Base-by-base conservation (phyloP, 1,140 invertebrate genomes). In the Holcopasites calliopsidis region DNA sequence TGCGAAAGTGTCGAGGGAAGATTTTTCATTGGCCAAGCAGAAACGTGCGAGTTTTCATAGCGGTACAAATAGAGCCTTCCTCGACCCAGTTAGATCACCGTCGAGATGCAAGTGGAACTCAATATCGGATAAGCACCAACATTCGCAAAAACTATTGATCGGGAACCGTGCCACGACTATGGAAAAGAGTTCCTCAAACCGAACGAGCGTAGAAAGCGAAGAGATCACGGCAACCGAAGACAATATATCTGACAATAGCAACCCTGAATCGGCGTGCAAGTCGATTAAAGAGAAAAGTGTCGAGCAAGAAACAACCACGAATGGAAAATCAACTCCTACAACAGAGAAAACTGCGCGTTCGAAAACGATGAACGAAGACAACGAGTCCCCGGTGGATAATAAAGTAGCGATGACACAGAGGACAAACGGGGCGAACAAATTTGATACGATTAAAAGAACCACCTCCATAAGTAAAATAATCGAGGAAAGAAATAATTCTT, bases 41-140 rank as follows among this genome's bases (percentile, higher is more conserved):
- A 91, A 88, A 72, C 85, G 89, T 3, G 87, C 90, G 0, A 82
- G 78, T 35, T 91, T 89, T 75, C 88, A 86, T 3, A 90, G 86
- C 35, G 76, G 88, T 0, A 77, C 76, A 0, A 91, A 91, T 72
- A 78, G 84, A 28, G 90, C 89, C 0, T 91, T 91, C 49, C 69
- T 76, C 10, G 79, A 70, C 5, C 84, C 83, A 0, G 77, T 86
- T 23, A 78, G 65, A 47, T 76, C 28, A 52, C n/a, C 73, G n/a
- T 64, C 66, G 10, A 69, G 44, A 47, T 6, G 44, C 21, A 78
- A 13, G 55, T 68, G 66, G 26, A 52, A 42, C 35, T 49, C 61
- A 1, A 16, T 47, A n/a, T 23, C 50, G 6, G 68, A 76, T 1
- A 79, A 77, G 18, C n/a, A 47, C 8, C 38, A 13, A 4, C 16